Conservation (phyloP, 2,888 invertebrate species). For the Parnassius glacialis region DNA sequence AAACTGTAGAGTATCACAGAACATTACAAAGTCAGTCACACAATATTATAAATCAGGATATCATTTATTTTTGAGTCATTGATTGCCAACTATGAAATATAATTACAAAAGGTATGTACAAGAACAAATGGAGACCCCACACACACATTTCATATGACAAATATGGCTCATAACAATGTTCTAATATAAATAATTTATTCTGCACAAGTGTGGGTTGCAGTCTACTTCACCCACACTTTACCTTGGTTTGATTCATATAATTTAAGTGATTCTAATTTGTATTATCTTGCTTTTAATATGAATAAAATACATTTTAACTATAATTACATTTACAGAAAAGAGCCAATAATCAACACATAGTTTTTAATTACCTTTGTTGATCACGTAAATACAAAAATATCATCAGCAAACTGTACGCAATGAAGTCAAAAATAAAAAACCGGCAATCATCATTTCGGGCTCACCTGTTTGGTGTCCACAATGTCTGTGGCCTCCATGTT, state of each 20-base stretch:
- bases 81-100: constrained; percentile 31
- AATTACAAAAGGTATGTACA: constrained; percentile 38
- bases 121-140: constrained; percentile 49
- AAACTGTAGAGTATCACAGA: no score
- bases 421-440: constrained; percentile 60
- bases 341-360: no score
- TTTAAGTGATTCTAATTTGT: constrained; percentile 44
- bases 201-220: constrained; percentile 66
- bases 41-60: no score
- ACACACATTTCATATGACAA: constrained; percentile 55
- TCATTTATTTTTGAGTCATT: not conserved
- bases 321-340: not conserved
- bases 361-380: no score
- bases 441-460: constrained; percentile 63
- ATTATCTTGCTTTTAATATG: constrained; percentile 3
- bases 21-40: no score
- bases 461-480: constrained; percentile 85
- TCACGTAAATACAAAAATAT: no score
- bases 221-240: constrained; percentile 68
- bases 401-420: constrained; percentile 35
- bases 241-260: constrained; percentile 63
- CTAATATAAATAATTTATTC: constrained; percentile 71
- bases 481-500: constrained; percentile 83
- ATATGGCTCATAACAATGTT: constrained; percentile 70
- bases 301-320: not conserved